Conservation (phyloP, 2,888 invertebrate genomes). For the Nymphalis polychloros region DNA sequence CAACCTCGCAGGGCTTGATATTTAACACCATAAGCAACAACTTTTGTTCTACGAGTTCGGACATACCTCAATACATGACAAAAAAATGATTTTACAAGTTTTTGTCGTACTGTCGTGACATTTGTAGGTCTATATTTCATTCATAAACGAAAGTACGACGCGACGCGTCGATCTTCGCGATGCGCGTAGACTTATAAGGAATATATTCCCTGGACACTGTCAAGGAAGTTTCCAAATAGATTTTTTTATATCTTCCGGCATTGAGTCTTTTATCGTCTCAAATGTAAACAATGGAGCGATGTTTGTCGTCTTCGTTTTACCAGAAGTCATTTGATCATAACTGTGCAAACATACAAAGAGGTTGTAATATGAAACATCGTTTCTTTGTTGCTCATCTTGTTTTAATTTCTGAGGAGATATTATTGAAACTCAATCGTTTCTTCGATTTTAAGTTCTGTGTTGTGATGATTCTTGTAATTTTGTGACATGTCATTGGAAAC, state of each 20-base stretch:
- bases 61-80: too few relatives aligned
- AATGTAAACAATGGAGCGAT: slow-evolving; percentile 56
- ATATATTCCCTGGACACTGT: neutral
- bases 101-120: too few relatives aligned
- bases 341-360: slow-evolving; percentile 57
- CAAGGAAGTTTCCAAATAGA: slow-evolving; percentile 49
- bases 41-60: too few relatives aligned
- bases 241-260: slow-evolving; percentile 67
- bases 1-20: too few relatives aligned
- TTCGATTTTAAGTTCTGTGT: neutral
- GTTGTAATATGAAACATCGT: slow-evolving; percentile 53
- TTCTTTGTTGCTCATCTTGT: slow-evolving; percentile 37
- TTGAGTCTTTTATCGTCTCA: slow-evolving; percentile 49
- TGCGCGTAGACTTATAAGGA: too few relatives aligned
- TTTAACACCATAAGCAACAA: too few relatives aligned
- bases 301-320: slow-evolving; percentile 47
- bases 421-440: slow-evolving; percentile 1
- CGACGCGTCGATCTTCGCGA: too few relatives aligned
- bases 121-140: too few relatives aligned
- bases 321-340: slow-evolving; percentile 59
- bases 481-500: too few relatives aligned
- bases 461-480: neutral
- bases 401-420: slow-evolving; percentile 1
- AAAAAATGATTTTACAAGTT: too few relatives aligned
- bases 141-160: too few relatives aligned